Evolutionary conservation across 2,113 vertebrate genomes (phyloP).

Genomic region (Nibea coibor): DNA sequence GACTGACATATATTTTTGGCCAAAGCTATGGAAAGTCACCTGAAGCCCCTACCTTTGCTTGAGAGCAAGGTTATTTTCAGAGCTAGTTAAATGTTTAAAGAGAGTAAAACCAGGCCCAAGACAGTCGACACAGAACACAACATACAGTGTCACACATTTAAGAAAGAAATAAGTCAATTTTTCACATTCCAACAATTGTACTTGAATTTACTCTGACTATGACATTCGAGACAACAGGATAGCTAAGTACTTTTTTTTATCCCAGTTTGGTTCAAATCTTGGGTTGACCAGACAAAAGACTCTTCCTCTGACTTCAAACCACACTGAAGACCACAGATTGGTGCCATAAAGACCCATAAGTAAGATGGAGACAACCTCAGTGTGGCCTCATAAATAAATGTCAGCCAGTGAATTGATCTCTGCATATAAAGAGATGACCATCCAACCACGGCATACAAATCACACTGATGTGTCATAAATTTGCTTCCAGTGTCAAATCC

Average conservation of each 20-base stretch:
- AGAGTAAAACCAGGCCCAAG: not conserved
- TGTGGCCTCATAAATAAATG: constrained; percentile 42
- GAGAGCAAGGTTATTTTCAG: constrained; percentile 35
- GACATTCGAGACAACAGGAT: not conserved
- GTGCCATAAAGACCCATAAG: constrained; percentile 20
- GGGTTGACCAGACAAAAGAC: not conserved
- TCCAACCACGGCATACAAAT: constrained; percentile 43
- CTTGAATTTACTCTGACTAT: not conserved
- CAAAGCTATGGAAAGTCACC: constrained; percentile 18
- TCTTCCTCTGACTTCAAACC: constrained; percentile 9
- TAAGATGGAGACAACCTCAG: constrained; percentile 32
- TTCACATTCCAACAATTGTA: not conserved
- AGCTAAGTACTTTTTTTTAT: not conserved
- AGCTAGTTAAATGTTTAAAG: constrained; percentile 38
- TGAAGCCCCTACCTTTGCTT: constrained; percentile 23
- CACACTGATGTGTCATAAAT: constrained; percentile 12
- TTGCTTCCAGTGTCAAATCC: not conserved
- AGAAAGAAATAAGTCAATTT: not conserved
- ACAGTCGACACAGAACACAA: not conserved
- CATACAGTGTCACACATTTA: not conserved
- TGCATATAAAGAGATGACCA: constrained; percentile 44
- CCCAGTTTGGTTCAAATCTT: not conserved
- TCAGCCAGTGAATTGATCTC: constrained; percentile 30
- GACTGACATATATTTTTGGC: not conserved
- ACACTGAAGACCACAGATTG: constrained; percentile 11